Evolutionary conservation across 1,140 invertebrate genomes (phyloP).

Genomic region (Philotrypesis tridentata): DNA sequence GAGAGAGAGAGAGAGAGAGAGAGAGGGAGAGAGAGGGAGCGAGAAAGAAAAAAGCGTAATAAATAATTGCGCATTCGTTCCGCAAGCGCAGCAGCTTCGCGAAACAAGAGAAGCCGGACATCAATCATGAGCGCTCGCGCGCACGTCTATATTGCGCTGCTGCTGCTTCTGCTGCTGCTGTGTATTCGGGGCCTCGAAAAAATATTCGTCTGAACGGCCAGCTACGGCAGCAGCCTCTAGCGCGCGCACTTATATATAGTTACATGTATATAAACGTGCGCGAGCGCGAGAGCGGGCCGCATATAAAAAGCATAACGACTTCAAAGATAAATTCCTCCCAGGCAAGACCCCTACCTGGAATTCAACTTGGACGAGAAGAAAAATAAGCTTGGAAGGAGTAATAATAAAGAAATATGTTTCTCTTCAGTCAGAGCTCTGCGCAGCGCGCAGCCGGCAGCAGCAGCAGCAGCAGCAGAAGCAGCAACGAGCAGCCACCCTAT

Average conservation of each 20-base stretch:
- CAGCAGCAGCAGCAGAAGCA: not conserved
- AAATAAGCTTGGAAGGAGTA: constrained; percentile 73
- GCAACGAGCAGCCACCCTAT: not conserved
- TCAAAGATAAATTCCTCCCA: constrained; percentile 66
- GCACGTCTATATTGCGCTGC: not conserved
- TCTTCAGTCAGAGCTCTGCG: constrained; percentile 63
- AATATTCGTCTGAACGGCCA: constrained; percentile 46
- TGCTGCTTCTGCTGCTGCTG: not conserved
- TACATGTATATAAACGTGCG: constrained; percentile 48
- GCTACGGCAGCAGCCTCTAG: constrained; percentile 46
- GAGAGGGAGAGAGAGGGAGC: not conserved
- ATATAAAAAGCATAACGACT: constrained; percentile 67
- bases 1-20: no score
- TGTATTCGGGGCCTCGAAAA: constrained; percentile 29
- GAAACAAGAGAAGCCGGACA: constrained; percentile 4
- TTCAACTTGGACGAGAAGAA: constrained; percentile 70
- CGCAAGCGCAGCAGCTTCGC: not conserved
- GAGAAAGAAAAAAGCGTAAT: not conserved
- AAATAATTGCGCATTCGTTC: constrained; percentile 38
- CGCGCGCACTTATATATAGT: constrained; percentile 53
- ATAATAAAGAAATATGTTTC: constrained; percentile 75
- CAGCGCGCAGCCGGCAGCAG: no score
- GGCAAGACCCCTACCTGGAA: constrained; percentile 68
- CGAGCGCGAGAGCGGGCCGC: constrained; percentile 40
- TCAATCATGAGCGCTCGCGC: constrained; percentile 26